These are phyloP conservation scores for Amphipoea lucens DNA, from an alignment of 2,888 invertebrate genomes.

Conservation along the genomic window DNA sequence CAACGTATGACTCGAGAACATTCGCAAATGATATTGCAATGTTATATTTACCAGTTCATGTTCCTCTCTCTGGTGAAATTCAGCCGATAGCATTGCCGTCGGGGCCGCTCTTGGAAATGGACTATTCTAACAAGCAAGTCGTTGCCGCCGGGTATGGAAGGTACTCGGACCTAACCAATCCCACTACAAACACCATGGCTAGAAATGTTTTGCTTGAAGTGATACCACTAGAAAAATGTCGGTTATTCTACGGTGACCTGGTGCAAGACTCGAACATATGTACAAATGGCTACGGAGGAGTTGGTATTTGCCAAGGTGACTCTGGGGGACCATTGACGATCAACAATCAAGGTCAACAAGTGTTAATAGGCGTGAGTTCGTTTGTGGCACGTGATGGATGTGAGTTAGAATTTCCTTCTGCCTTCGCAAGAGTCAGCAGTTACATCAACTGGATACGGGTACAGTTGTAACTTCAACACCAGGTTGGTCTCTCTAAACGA, in stretches of 20 bases:
- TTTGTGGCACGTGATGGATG: conserved; percentile 82
- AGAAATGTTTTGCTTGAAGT: conserved; percentile 78
- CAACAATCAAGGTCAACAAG: conserved; percentile 70
- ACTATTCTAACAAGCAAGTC: conserved; percentile 73
- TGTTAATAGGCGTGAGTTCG: conserved; percentile 83
- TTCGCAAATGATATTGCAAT: conserved; percentile 84
- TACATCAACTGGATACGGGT: conserved; percentile 78
- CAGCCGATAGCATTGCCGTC: conserved; percentile 76
- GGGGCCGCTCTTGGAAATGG: conserved; percentile 68
- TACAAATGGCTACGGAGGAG: conserved; percentile 80
- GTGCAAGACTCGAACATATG: conserved; percentile 81
- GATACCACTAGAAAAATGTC: conserved; percentile 75
- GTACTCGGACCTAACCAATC: conserved; percentile 77
- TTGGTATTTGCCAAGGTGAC: conserved; percentile 84
- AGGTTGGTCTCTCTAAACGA: neutral
- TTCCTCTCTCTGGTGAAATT: conserved; percentile 72
- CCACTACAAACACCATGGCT: conserved; percentile 77
- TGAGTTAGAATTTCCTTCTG: conserved; percentile 81
- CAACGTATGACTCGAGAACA: conserved; percentile 73
- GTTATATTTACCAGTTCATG: conserved; percentile 73
- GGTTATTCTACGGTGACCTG: conserved; percentile 71
- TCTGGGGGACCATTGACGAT: conserved; percentile 82
- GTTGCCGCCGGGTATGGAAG: conserved; percentile 81
- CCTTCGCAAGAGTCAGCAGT: conserved; percentile 78
- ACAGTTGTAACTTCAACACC: conserved; percentile 65